Evolutionary conservation across 2,888 invertebrate species (phyloP).

Genomic region (Cylindroiulus punctatus): DNA sequence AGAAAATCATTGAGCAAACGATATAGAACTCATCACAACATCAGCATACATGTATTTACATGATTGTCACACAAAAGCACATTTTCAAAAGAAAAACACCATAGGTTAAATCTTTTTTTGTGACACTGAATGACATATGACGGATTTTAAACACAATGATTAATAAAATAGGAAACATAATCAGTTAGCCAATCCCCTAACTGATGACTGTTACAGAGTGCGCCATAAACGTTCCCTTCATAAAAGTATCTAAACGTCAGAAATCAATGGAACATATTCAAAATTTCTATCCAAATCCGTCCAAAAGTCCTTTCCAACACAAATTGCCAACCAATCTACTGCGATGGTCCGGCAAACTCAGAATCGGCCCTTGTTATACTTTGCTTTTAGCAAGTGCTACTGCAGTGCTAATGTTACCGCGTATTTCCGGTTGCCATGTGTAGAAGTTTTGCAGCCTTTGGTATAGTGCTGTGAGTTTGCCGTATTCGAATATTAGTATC

Average conservation of each 20-base stretch:
- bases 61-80: no score
- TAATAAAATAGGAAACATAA: no score
- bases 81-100: no score
- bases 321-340: not conserved
- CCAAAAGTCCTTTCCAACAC: slow-evolving; percentile 22
- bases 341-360: not conserved
- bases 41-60: no score
- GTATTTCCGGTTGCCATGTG: slow-evolving; percentile 30
- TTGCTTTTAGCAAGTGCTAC: slow-evolving; percentile 1
- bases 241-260: not conserved
- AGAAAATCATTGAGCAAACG: no score
- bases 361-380: not conserved
- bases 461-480: slow-evolving; percentile 2
- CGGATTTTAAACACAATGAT: no score
- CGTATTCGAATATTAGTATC: slow-evolving; percentile 40
- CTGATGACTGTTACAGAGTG: no score
- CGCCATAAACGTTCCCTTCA: not conserved
- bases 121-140: no score
- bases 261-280: not conserved
- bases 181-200: no score
- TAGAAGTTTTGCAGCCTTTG: not conserved
- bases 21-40: no score
- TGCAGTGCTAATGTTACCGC: slow-evolving; percentile 9
- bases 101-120: no score
- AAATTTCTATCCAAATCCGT: slow-evolving; percentile 23